Base-by-base conservation (phyloP, 2,888 invertebrate species). In the Tanypteryx hageni region DNA sequence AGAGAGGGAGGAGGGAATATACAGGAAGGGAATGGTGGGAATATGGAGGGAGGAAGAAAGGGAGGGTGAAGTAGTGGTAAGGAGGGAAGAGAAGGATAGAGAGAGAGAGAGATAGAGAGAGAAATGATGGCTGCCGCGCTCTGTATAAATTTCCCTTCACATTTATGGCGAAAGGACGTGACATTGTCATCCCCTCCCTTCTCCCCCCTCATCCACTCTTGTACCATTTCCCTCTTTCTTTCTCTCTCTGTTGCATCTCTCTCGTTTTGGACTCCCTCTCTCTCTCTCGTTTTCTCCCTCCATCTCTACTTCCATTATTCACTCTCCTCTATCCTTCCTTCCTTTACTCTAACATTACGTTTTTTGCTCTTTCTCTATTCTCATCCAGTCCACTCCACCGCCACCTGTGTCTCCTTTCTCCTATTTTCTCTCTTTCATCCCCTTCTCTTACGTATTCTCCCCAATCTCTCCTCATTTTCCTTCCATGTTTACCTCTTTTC, bases 61-160 rank as follows among this genome's bases (percentile, higher is more conserved):
- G n/a, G 76, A 2, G 22, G 64, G 1, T 44, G 44, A 44, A 44
- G 18, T 22, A 68, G n/a, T n/a, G 22, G n/a, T n/a, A 68, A 44
- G 44, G 44, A 5, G 1, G 44, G 44, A n/a, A n/a, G 44, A 44
- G 44, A 44, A 44, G 44, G n/a, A n/a, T 44, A 44, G 44, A 44
- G 44, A 44, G 44, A 44, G 44, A 44, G 44, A 44, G 44, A 44
- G 68, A 18, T 16, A 27, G 27, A 76, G 16, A 13, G 76, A 76
- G 27, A 22, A 13, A 68, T 68, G 68, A 68, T 68, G 68, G n/a
- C n/a, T 18, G 68, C n/a, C n/a, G 9, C 68, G 68, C 68, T n/a
- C n/a, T 68, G n/a, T 68, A 68, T 68, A 68, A 68, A 68, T 68
- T 68, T 68, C 68, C 68, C 68, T 68, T 68, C 18, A 18, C 68